Percentiles rank a stretch among this genome's conserved stretches.
Evolutionary conservation across 2,113 vertebrate species (phyloP).

Genomic region (Chaetura pelagica): DNA sequence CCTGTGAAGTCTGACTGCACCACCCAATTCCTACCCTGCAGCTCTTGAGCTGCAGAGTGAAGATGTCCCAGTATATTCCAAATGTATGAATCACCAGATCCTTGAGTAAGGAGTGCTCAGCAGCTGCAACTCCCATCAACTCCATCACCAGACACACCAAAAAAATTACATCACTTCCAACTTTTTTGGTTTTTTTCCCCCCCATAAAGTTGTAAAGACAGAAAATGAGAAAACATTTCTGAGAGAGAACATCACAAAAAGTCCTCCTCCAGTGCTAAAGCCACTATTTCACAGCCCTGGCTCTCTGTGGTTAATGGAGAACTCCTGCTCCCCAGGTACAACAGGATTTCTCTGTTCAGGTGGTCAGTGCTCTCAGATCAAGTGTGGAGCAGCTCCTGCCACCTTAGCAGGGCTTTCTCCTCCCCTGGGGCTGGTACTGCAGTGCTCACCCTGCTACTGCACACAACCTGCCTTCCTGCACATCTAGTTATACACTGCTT

Average conservation of each 20-base stretch:
- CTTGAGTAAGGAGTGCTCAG: background rate
- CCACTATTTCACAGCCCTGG: background rate
- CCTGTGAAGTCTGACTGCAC: background rate
- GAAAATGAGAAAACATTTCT: background rate
- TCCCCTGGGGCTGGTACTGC: background rate
- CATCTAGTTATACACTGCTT: background rate
- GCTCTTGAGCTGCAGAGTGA: background rate
- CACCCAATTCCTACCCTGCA: background rate
- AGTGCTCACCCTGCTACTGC: background rate
- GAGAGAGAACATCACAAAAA: background rate
- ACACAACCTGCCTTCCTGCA: background rate
- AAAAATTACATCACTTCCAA: background rate
- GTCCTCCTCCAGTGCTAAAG: background rate
- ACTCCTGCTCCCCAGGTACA: background rate
- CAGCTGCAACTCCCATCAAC: background rate
- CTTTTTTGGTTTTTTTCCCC: background rate
- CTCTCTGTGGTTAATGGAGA: background rate
- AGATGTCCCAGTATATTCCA: background rate
- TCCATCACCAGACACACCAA: background rate
- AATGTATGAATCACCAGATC: background rate
- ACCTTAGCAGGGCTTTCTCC: background rate
- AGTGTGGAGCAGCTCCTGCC: background rate
- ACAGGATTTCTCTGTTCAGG: background rate
- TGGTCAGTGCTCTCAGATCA: background rate
- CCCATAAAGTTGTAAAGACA: background rate